Conservation (phyloP, 2,888 invertebrate genomes). For the Heliconius charithonia region DNA sequence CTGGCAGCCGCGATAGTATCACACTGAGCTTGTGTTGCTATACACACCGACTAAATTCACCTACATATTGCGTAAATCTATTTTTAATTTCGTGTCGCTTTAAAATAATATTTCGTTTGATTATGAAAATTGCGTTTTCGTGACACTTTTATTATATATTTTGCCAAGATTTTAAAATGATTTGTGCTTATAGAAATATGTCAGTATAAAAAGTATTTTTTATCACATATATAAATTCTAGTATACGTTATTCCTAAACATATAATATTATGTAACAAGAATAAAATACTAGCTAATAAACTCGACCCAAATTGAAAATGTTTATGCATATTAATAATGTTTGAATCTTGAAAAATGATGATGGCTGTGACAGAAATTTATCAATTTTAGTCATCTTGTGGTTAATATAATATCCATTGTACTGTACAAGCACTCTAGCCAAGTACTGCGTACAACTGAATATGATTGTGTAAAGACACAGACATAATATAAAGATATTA, state of each 20-base stretch:
- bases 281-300: neutral
- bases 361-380: no score
- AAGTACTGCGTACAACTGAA: no score
- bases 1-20: constrained; percentile 60
- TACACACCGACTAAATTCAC: constrained; percentile 31
- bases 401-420: no score
- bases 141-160: constrained; percentile 5
- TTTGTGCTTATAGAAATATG: neutral
- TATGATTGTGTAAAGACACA: no score
- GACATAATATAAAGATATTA: no score
- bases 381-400: no score
- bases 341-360: no score
- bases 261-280: neutral
- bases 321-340: no score
- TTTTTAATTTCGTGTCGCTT: constrained; percentile 27
- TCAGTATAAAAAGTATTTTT: neutral
- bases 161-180: neutral
- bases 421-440: no score
- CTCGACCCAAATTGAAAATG: no score
- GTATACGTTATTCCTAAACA: neutral
- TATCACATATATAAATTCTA: neutral
- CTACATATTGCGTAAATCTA: constrained; percentile 35
- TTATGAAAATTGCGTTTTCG: neutral
- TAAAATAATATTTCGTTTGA: constrained; percentile 22
- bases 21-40: constrained; percentile 46